A percentile compares a stretch with the other conserved stretches of the same genome.
phyloP scores from a whole-genome alignment of 2,113 vertebrate species.

The Vombatus ursinus region DNA sequence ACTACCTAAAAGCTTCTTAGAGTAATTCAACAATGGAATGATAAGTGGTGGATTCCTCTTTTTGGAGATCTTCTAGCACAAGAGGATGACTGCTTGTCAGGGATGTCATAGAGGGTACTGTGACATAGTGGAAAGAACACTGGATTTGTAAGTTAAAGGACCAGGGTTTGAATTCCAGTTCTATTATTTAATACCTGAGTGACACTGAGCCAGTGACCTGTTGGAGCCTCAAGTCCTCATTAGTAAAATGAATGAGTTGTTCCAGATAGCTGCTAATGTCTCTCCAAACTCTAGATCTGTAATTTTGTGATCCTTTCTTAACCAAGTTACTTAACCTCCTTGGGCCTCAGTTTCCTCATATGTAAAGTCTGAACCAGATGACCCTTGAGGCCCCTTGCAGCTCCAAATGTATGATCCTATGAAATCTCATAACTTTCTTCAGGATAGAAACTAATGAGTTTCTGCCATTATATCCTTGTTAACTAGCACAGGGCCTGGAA shows the following conservation, averaged over 20 bases:
- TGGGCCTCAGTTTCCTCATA: not conserved
- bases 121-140: not conserved
- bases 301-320: not conserved
- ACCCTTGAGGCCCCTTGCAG: not conserved
- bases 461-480: not conserved
- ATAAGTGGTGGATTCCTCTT: not conserved
- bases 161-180: not conserved
- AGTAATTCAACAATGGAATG: not conserved
- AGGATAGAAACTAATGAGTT: not conserved
- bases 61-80: not conserved
- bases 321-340: not conserved
- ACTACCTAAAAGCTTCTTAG: not conserved
- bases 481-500: not conserved
- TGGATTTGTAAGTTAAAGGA: not conserved
- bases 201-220: slow-evolving; percentile 27
- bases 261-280: not conserved
- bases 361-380: not conserved
- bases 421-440: not conserved
- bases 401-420: not conserved
- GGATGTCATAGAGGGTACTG: not conserved
- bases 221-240: not conserved
- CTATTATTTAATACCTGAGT: not conserved
- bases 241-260: slow-evolving; percentile 4
- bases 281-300: not conserved
- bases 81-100: not conserved